These are phyloP conservation scores for Hesperia comma DNA, from an alignment of 2,888 invertebrate genomes.

Conservation along the genomic window DNA sequence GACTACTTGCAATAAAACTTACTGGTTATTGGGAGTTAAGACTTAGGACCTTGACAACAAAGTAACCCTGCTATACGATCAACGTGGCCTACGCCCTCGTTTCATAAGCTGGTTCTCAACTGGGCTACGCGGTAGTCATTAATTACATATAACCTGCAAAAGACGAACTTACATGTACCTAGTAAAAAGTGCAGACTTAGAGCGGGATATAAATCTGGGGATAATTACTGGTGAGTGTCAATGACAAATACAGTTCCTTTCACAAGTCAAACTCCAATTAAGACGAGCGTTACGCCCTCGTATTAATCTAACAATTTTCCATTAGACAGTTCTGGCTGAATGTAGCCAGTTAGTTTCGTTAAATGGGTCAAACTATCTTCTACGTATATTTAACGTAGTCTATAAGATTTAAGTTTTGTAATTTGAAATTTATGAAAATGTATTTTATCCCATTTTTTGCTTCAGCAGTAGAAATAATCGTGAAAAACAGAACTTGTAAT, in stretches of 20 bases:
- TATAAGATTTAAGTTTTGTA: neutral
- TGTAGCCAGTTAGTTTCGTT: neutral
- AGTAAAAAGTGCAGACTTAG: conserved; percentile 44
- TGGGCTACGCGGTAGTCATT: too few relatives aligned
- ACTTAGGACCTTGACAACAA: too few relatives aligned
- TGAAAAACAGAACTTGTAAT: too few relatives aligned
- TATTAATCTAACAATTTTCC: conserved; percentile 27
- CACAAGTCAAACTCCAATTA: conserved; percentile 67
- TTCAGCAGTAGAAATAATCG: too few relatives aligned
- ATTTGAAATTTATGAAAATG: neutral
- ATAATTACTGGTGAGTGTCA: conserved; percentile 76
- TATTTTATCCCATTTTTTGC: too few relatives aligned
- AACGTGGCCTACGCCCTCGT: too few relatives aligned
- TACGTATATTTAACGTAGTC: too few relatives aligned
- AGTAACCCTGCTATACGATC: too few relatives aligned
- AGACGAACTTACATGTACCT: neutral
- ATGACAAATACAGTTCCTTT: conserved; percentile 62
- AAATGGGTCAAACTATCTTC: neutral
- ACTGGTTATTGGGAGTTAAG: too few relatives aligned
- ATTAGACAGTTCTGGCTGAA: neutral
- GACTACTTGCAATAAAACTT: too few relatives aligned
- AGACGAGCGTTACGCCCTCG: conserved; percentile 50
- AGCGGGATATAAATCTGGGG: conserved; percentile 67
- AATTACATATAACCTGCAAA: neutral
- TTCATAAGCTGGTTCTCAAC: too few relatives aligned